Evolutionary conservation across 2,113 vertebrate species (phyloP).

Genomic region (Prunella himalayana): DNA sequence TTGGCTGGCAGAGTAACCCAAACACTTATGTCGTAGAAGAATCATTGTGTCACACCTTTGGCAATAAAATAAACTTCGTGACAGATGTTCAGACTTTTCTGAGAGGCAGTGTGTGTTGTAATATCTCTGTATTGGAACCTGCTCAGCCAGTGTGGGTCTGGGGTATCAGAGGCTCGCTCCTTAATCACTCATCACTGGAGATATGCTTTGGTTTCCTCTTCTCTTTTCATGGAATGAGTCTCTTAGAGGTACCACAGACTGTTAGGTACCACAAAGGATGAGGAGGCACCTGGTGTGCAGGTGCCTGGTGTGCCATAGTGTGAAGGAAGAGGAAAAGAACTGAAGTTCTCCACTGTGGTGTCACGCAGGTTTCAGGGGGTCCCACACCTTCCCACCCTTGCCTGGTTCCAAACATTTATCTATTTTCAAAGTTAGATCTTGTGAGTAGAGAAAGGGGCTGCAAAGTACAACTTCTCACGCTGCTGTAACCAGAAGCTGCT

Average conservation of each 20-base stretch:
- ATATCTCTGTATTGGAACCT: not conserved
- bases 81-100: not conserved
- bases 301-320: not conserved
- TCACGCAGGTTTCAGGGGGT: not conserved
- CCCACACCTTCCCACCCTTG: not conserved
- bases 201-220: not conserved
- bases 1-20: not conserved
- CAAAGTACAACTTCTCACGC: not conserved
- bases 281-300: not conserved
- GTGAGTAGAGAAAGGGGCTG: not conserved
- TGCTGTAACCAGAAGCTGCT: slow-evolving; percentile 40
- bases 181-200: not conserved
- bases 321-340: not conserved
- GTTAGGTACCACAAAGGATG: not conserved
- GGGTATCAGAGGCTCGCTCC: not conserved
- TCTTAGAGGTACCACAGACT: not conserved
- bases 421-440: not conserved
- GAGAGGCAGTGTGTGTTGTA: not conserved
- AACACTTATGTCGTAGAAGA: not conserved
- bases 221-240: not conserved
- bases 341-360: not conserved
- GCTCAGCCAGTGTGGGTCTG: not conserved
- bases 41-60: not conserved
- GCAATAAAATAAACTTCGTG: not conserved
- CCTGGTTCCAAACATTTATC: not conserved